phyloP scores from a whole-genome alignment of 1,140 invertebrate genomes.

The Bombus waltoni region DNA sequence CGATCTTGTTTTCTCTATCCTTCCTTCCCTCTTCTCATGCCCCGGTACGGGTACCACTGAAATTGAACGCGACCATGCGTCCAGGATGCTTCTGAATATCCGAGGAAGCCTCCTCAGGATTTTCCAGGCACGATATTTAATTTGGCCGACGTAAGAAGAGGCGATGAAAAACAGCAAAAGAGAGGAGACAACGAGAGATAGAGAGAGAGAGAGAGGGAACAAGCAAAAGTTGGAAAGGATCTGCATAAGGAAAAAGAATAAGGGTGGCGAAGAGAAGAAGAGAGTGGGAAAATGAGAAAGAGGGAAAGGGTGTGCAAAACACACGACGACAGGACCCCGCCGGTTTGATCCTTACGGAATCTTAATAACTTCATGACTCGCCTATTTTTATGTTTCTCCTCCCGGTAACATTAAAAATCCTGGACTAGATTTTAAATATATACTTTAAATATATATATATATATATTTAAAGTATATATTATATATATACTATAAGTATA shows the following conservation, averaged over 20 bases:
- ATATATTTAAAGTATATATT: too few species aligned
- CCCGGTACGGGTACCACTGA: constrained; percentile 34
- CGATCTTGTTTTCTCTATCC: constrained; percentile 15
- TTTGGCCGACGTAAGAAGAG: constrained; percentile 70
- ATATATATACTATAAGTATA: too few species aligned
- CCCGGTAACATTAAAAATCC: constrained; percentile 78
- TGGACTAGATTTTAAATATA: constrained; percentile 70
- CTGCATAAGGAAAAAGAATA: constrained; percentile 20
- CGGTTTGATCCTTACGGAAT: constrained; percentile 63
- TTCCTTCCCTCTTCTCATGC: not conserved
- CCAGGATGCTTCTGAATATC: constrained; percentile 64
- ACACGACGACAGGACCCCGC: constrained; percentile 42
- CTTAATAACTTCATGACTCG: constrained; percentile 75
- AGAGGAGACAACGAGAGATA: constrained; percentile 35
- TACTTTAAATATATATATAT: too few species aligned
- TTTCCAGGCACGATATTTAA: constrained; percentile 72
- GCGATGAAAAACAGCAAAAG: constrained; percentile 39
- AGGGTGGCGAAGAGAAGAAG: not conserved
- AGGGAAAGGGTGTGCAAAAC: constrained; percentile 4
- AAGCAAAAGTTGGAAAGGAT: constrained; percentile 8
- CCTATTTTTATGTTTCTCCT: constrained; percentile 79
- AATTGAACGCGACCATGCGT: constrained; percentile 67
- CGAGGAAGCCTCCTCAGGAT: constrained; percentile 55
- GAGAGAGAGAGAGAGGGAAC: not conserved
- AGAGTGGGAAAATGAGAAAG: not conserved